Evolutionary conservation across 2,113 vertebrate species (phyloP).

Genomic region (Rostratula benghalensis): DNA sequence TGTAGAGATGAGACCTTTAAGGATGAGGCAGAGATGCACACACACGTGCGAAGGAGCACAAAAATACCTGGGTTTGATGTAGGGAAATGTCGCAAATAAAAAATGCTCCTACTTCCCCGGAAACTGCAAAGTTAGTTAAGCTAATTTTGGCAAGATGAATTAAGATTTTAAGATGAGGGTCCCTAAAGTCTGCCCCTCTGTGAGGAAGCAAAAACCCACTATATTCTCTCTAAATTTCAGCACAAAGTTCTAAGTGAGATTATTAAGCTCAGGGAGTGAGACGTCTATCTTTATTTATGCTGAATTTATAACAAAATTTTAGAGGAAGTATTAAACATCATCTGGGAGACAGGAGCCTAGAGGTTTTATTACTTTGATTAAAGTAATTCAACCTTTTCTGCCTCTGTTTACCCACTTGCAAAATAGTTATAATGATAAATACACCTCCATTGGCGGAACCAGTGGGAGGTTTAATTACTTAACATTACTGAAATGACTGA

Average conservation of each 20-base stretch:
- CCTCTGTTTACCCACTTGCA: conserved; percentile 44
- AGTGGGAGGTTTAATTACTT: conserved; percentile 61
- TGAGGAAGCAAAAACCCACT: neutral
- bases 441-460: conserved; percentile 31
- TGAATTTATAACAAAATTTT: neutral
- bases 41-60: neutral
- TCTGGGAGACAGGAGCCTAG: neutral
- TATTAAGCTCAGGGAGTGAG: neutral
- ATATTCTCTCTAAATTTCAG: neutral
- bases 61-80: neutral
- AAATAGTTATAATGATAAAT: conserved; percentile 53
- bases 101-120: neutral
- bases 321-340: neutral
- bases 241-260: neutral
- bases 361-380: conserved; percentile 31
- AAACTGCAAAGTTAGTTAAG: neutral
- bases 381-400: conserved; percentile 31
- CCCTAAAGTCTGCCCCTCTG: neutral
- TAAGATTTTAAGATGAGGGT: neutral
- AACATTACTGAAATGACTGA: conserved; percentile 42
- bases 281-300: neutral
- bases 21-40: neutral
- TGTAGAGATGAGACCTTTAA: neutral
- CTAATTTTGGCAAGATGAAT: neutral
- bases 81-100: neutral